These are phyloP conservation scores for Eurytoma adleriae DNA, from an alignment of 2,888 invertebrate genomes.

Conservation along the genomic window DNA sequence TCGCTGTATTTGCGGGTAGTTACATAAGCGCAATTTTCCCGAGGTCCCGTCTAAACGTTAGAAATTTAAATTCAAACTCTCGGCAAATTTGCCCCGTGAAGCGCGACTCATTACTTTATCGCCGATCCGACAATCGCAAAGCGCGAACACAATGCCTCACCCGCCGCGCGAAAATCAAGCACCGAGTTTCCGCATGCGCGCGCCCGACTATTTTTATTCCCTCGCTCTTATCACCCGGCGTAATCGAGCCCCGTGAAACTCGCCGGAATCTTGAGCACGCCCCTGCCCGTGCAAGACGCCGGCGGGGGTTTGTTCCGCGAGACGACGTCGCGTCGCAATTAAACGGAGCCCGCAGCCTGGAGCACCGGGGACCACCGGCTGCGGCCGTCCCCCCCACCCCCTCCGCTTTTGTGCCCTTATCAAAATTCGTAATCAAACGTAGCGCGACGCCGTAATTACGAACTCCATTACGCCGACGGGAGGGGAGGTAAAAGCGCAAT, in stretches of 20 bases:
- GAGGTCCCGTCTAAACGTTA: background rate
- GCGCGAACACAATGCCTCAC: too few relatives aligned
- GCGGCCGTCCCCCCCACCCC: background rate
- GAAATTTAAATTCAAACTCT: background rate
- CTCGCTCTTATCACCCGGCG: background rate
- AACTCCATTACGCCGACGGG: constrained; percentile 42
- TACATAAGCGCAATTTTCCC: constrained; percentile 17
- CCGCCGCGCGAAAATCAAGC: too few relatives aligned
- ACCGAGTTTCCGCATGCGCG: too few relatives aligned
- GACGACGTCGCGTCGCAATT: constrained; percentile 29
- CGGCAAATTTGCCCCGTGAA: too few relatives aligned
- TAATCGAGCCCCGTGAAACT: background rate
- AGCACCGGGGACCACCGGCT: background rate
- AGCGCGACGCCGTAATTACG: constrained; percentile 43
- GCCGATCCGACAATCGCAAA: too few relatives aligned
- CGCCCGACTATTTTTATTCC: too few relatives aligned
- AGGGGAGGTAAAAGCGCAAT: constrained; percentile 23
- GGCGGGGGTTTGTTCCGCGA: background rate
- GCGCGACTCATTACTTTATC: too few relatives aligned
- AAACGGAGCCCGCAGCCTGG: constrained; percentile 16
- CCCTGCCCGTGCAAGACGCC: background rate
- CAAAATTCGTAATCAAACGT: constrained; percentile 45
- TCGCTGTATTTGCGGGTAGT: constrained; percentile 33
- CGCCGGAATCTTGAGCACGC: background rate
- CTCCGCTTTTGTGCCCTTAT: constrained; percentile 38